Evolutionary conservation across 1,140 invertebrate genomes (phyloP).

Genomic region (Wasmannia auropunctata): DNA sequence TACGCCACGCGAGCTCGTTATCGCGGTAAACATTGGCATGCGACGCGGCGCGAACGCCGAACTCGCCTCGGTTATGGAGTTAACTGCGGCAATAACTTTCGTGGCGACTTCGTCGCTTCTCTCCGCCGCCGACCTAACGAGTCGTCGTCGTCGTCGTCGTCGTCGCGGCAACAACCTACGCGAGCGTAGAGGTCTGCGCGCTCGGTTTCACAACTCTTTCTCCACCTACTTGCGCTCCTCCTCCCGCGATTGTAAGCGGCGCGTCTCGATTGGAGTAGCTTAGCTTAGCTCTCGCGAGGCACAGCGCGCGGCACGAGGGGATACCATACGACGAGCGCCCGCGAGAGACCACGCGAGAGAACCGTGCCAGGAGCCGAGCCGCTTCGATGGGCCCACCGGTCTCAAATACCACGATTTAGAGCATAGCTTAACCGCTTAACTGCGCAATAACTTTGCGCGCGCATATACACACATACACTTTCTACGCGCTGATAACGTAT

Average conservation of each 20-base stretch:
- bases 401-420: constrained; percentile 71
- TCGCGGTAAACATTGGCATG: not conserved
- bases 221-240: constrained; percentile 58
- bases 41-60: not conserved
- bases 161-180: constrained; percentile 54
- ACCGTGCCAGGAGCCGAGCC: constrained; percentile 30
- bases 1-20: constrained; percentile 11
- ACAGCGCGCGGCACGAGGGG: not conserved
- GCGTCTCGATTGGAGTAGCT: constrained; percentile 69
- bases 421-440: constrained; percentile 70
- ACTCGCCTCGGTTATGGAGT: constrained; percentile 72
- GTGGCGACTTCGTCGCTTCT: constrained; percentile 69
- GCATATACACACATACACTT: too few relatives aligned
- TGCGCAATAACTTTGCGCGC: constrained; percentile 73
- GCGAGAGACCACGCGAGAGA: not conserved
- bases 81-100: constrained; percentile 75
- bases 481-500: constrained; percentile 38
- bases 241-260: constrained; percentile 42
- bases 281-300: constrained; percentile 29
- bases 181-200: constrained; percentile 15
- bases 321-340: not conserved
- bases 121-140: constrained; percentile 54
- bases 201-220: constrained; percentile 54
- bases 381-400: constrained; percentile 32
- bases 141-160: too few relatives aligned